These are phyloP conservation scores for Cephus nigrinus DNA, from an alignment of 2,888 invertebrate genomes.

Conservation along the genomic window DNA sequence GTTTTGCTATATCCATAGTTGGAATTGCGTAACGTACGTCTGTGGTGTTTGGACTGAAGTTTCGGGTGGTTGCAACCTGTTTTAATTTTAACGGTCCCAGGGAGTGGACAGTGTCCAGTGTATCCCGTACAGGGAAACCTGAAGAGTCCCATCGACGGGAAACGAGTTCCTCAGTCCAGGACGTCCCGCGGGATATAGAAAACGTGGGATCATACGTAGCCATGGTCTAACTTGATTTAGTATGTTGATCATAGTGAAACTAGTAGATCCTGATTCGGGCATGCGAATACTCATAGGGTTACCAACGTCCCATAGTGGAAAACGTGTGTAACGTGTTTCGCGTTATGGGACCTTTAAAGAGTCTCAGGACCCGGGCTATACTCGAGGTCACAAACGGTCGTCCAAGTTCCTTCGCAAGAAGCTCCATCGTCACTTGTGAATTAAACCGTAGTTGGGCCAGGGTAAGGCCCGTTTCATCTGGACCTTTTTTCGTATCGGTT, in stretches of 20 bases:
- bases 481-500: not conserved
- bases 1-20: not conserved
- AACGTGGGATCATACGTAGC: constrained; percentile 37
- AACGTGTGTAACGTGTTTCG: constrained; percentile 54
- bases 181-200: constrained; percentile 37
- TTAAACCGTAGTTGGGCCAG: not conserved
- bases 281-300: constrained; percentile 19
- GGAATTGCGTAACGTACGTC: not conserved
- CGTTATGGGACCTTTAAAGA: constrained; percentile 45
- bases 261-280: constrained; percentile 21
- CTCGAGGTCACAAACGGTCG: constrained; percentile 47
- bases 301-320: constrained; percentile 24
- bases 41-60: not conserved
- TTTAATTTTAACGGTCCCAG: constrained; percentile 1
- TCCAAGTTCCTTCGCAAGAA: not conserved
- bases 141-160: constrained; percentile 15
- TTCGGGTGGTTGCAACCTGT: not conserved
- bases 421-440: constrained; percentile 14
- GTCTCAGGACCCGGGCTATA: constrained; percentile 40
- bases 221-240: constrained; percentile 43
- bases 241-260: constrained; percentile 33
- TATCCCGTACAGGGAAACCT: not conserved
- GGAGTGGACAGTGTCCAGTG: constrained; percentile 7
- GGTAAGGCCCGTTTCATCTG: not conserved
- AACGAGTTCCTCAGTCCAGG: constrained; percentile 39